phyloP scores from a whole-genome alignment of 2,113 vertebrate species.

The Sapayoa aenigma region DNA sequence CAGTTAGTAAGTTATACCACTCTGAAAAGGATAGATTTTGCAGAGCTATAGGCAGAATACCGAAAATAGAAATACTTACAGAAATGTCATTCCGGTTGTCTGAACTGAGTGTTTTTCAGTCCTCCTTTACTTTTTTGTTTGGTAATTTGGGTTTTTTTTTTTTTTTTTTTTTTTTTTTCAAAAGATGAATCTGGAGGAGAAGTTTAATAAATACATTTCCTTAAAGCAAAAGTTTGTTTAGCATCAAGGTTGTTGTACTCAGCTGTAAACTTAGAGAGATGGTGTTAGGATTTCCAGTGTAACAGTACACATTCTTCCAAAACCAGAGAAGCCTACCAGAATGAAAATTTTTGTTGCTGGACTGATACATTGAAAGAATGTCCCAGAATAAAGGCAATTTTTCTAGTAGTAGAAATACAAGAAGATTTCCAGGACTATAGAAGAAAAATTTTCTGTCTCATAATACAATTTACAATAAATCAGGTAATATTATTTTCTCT shows the following conservation, averaged over 20 bases:
- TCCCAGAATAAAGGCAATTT: background rate
- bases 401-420: background rate
- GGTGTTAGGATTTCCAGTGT: constrained; percentile 18
- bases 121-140: background rate
- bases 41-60: background rate
- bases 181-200: background rate
- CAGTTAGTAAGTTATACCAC: background rate
- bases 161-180: background rate
- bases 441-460: background rate
- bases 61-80: constrained; percentile 1
- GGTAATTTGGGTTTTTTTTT: background rate
- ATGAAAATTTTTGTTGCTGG: constrained; percentile 31
- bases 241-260: background rate
- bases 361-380: constrained; percentile 30
- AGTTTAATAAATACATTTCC: constrained; percentile 39
- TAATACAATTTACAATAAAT: constrained; percentile 33
- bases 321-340: background rate
- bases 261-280: background rate
- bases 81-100: background rate
- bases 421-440: background rate
- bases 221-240: constrained; percentile 34
- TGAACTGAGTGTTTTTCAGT: constrained; percentile 2
- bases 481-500: constrained; percentile 22
- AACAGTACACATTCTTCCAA: constrained; percentile 2
- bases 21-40: background rate